Conservation (phyloP, 92 coral and sea anemone species). For the Muricea muricata region DNA sequence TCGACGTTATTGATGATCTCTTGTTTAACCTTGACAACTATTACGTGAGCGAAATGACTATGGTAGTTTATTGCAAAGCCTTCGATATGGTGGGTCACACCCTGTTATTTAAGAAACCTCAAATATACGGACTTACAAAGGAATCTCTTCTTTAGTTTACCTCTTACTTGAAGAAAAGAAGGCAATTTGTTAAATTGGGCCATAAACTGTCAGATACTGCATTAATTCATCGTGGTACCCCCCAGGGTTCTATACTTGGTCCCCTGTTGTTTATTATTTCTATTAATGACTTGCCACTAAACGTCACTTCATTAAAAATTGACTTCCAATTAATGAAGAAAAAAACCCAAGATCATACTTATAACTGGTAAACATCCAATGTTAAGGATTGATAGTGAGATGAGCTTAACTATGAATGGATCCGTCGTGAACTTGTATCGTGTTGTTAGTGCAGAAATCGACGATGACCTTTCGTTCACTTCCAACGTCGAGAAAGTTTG, state of each 20-base stretch:
- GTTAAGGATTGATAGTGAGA: slow-evolving; percentile 19
- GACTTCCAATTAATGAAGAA: slow-evolving; percentile 11
- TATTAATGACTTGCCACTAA: slow-evolving; percentile 12
- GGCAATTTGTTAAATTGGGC: slow-evolving; percentile 32
- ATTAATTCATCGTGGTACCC: slow-evolving; percentile 15
- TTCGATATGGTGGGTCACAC: slow-evolving; percentile 2
- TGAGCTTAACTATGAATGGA: slow-evolving; percentile 21
- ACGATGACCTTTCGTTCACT: too few species aligned
- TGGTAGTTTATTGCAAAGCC: slow-evolving; percentile 17
- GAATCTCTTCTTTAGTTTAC: background rate
- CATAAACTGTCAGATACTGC: slow-evolving; percentile 23
- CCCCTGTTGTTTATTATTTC: slow-evolving; percentile 7
- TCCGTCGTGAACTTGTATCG: slow-evolving; percentile 9
- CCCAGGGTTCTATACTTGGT: too few species aligned
- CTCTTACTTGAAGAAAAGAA: background rate
- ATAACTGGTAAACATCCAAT: slow-evolving; percentile 8
- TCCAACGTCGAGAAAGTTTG: too few species aligned
- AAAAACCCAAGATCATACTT: slow-evolving; percentile 31
- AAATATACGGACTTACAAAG: slow-evolving; percentile 12
- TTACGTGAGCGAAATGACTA: slow-evolving; percentile 43
- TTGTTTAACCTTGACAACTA: slow-evolving; percentile 50
- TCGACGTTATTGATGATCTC: slow-evolving; percentile 46
- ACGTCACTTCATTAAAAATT: slow-evolving; percentile 20
- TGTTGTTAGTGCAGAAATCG: slow-evolving; percentile 16
- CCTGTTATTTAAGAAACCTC: slow-evolving; percentile 10